phyloP scores from a whole-genome alignment of 2,888 invertebrate genomes.

The Aphodius sticticus region DNA sequence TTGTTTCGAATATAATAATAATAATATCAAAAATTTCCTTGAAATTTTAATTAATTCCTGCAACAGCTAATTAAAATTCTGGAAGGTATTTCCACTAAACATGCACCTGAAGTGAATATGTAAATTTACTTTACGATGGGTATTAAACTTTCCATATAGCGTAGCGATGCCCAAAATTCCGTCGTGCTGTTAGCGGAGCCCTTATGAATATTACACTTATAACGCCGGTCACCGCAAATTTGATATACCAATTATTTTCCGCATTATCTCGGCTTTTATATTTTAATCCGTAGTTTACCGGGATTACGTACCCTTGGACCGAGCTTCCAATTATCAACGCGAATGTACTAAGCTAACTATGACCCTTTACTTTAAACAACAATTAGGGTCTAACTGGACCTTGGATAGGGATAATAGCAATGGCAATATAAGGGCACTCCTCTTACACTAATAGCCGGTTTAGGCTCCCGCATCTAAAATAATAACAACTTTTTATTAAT shows the following conservation, averaged over 20 bases:
- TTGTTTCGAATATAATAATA: too few species aligned
- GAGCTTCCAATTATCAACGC: not conserved
- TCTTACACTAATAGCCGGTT: not conserved
- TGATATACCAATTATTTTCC: slow-evolving; percentile 4
- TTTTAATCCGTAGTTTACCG: slow-evolving; percentile 4
- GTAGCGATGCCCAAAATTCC: not conserved
- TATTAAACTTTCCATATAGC: not conserved
- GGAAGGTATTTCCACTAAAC: not conserved
- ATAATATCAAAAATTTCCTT: too few species aligned
- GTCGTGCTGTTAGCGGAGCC: not conserved
- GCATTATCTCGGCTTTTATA: not conserved
- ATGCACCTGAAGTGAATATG: not conserved
- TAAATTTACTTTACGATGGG: not conserved
- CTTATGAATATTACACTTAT: not conserved
- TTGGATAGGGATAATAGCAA: not conserved
- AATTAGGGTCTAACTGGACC: not conserved
- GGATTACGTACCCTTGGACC: not conserved
- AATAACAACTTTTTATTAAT: not conserved
- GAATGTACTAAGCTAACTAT: not conserved
- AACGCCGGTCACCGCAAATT: not conserved
- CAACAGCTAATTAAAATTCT: too few species aligned
- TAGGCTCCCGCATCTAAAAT: not conserved
- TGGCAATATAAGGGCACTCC: not conserved
- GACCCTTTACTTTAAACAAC: not conserved
- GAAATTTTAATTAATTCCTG: too few species aligned